A percentile compares a stretch with the other conserved stretches of the same genome.
Conservation (phyloP, 1,140 invertebrate genomes). For the Bombyx mori region DNA sequence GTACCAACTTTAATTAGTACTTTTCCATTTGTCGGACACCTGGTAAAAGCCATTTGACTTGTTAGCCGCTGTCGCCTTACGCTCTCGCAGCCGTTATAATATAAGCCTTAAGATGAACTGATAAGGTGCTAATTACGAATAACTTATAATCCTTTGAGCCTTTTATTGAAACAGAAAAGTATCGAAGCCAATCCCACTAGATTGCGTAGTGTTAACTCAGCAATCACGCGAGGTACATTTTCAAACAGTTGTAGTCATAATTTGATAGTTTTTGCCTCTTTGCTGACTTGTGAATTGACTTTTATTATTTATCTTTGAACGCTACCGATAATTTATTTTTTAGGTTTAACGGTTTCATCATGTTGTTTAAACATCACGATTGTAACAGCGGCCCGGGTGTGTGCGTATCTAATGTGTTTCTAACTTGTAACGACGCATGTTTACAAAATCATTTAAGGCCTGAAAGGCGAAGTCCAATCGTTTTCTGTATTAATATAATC, state of each 20-base stretch:
- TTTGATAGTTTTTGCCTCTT: conserved; percentile 57
- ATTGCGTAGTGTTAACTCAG: conserved; percentile 43
- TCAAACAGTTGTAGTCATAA: conserved; percentile 59
- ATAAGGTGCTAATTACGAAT: conserved; percentile 28
- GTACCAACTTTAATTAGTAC: conserved; percentile 60
- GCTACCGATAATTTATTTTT: conserved; percentile 49
- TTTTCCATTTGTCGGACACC: conserved; percentile 63
- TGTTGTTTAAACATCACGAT: conserved; percentile 42
- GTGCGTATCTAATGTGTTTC: conserved; percentile 13
- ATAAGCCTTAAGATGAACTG: conserved; percentile 31
- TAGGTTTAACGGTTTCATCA: conserved; percentile 53
- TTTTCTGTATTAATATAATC: conserved; percentile 9
- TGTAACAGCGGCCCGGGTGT: conserved; percentile 10
- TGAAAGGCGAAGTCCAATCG: neutral
- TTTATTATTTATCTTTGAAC: conserved; percentile 53
- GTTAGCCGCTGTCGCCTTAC: conserved; percentile 36
- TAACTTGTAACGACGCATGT: conserved; percentile 13
- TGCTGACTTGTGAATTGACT: conserved; percentile 50
- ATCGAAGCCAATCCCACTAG: conserved; percentile 55
- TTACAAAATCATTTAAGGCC: conserved; percentile 19
- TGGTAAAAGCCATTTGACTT: conserved; percentile 62
- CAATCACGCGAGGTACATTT: conserved; percentile 55
- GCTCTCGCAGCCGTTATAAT: conserved; percentile 13
- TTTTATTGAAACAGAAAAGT: conserved; percentile 45
- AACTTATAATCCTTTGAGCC: conserved; percentile 6